Evolutionary conservation across 2,113 vertebrate genomes (phyloP).

Genomic region (Dipodomys spectabilis): DNA sequence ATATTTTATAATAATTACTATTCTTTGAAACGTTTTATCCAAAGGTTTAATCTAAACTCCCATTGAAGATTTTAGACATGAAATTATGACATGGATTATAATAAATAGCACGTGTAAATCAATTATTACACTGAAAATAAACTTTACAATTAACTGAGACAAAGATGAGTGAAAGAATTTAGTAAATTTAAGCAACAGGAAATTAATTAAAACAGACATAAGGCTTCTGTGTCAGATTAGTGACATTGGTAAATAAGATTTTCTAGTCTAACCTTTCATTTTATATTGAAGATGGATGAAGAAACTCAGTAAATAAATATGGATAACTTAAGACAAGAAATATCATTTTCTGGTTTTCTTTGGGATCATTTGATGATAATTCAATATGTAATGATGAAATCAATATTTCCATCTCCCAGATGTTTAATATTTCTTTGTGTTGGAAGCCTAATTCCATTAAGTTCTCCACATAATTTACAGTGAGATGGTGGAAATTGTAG

Average conservation of each 20-base stretch:
- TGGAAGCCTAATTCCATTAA: neutral
- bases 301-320: too few relatives aligned
- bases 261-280: too few relatives aligned
- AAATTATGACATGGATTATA: neutral
- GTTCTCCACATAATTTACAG: neutral
- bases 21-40: neutral
- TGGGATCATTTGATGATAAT: too few relatives aligned
- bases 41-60: neutral
- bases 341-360: too few relatives aligned
- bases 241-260: too few relatives aligned
- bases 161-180: neutral
- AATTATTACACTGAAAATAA: neutral
- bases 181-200: neutral
- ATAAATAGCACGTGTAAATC: neutral
- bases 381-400: neutral
- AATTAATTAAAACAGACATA: neutral
- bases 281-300: too few relatives aligned
- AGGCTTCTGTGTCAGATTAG: too few relatives aligned
- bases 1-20: neutral
- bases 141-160: neutral
- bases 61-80: neutral
- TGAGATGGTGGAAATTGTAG: too few relatives aligned
- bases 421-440: neutral
- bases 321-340: too few relatives aligned
- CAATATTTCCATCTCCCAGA: neutral